Evolutionary conservation across 2,888 invertebrate species (phyloP).

Genomic region (Agriopis aurantiaria): DNA sequence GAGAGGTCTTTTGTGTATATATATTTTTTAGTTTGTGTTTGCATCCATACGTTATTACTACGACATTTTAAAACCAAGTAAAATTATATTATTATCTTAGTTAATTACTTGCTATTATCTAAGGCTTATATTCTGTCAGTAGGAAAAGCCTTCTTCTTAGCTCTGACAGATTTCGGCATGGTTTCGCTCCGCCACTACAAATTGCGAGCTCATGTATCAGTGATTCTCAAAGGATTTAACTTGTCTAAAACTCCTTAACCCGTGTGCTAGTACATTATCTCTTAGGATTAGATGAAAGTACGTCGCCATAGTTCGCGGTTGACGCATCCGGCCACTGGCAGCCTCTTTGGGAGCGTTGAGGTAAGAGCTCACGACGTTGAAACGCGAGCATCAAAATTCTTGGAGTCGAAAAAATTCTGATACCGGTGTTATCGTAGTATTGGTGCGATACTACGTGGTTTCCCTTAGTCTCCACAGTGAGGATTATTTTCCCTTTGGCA

Average conservation of each 20-base stretch:
- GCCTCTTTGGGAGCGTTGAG: conserved; percentile 54
- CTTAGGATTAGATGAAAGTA: conserved; percentile 49
- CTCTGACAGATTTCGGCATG: conserved; percentile 12
- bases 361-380: conserved; percentile 5
- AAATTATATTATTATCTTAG: no score
- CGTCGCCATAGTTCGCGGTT: conserved; percentile 52
- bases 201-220: conserved; percentile 44
- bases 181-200: conserved; percentile 30
- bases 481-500: no score
- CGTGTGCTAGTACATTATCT: conserved; percentile 48
- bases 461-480: no score
- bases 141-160: conserved; percentile 1
- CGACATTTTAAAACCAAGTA: no score
- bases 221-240: conserved; percentile 49
- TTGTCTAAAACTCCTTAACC: conserved; percentile 48
- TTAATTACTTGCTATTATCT: no score
- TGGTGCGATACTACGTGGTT: no score
- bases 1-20: no score
- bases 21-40: no score
- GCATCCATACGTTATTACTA: no score
- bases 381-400: neutral
- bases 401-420: no score
- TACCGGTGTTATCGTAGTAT: no score
- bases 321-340: conserved; percentile 60
- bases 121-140: neutral